Evolutionary conservation across 2,888 invertebrate species (phyloP).

Genomic region (Oligia latruncula): DNA sequence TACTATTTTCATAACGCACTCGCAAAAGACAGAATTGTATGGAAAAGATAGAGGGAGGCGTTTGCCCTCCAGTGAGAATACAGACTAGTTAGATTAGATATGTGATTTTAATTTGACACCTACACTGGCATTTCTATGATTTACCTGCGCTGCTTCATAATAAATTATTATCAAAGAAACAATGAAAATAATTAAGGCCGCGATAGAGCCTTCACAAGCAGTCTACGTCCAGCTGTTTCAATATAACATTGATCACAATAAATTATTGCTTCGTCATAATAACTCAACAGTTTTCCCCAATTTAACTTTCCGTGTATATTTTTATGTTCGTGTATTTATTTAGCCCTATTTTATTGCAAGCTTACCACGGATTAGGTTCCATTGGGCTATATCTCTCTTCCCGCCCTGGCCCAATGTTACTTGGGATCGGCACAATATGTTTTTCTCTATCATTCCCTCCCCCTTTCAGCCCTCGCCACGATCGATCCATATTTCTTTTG

Average conservation of each 20-base stretch:
- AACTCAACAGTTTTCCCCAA: slow-evolving; percentile 3
- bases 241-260: slow-evolving; percentile 21
- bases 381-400: not conserved
- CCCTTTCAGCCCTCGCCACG: not conserved
- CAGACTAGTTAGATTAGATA: too few species aligned
- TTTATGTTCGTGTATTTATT: not conserved
- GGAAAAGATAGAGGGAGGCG: too few species aligned
- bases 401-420: not conserved
- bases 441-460: not conserved
- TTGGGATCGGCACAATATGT: not conserved
- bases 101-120: not conserved
- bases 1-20: not conserved
- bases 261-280: slow-evolving; percentile 17
- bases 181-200: slow-evolving; percentile 20
- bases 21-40: too few species aligned
- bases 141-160: not conserved
- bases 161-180: slow-evolving; percentile 5
- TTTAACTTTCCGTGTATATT: not conserved
- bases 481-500: too few species aligned
- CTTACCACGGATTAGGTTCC: not conserved
- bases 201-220: not conserved
- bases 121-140: not conserved
- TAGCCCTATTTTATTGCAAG: not conserved
- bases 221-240: slow-evolving; percentile 24
- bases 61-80: too few species aligned